Conservation (phyloP, 1,140 invertebrate species). For the Catajapyx aquilonaris region DNA sequence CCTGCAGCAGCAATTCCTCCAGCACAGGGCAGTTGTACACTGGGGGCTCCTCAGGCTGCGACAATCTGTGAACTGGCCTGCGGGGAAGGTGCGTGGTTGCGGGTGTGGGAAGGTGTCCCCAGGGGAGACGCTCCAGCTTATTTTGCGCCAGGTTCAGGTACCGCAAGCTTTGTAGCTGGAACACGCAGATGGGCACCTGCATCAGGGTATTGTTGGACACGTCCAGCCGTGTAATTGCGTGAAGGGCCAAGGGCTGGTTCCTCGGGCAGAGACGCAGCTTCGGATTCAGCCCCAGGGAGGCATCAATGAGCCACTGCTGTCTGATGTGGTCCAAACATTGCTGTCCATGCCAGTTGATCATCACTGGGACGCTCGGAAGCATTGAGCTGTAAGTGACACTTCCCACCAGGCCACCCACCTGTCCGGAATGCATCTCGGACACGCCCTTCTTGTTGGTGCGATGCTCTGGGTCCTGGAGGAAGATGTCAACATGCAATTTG, state of each 20-base stretch:
- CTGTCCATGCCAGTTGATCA: conserved; percentile 87
- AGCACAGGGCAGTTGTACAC: conserved; percentile 33
- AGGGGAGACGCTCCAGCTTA: conserved; percentile 60
- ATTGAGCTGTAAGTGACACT: conserved; percentile 54
- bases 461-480: conserved; percentile 57
- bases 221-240: conserved; percentile 82
- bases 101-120: too few relatives aligned
- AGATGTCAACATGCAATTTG: conserved; percentile 26
- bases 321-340: conserved; percentile 39
- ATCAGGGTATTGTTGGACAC: conserved; percentile 76
- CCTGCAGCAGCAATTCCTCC: conserved; percentile 72
- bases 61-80: too few relatives aligned
- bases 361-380: conserved; percentile 67
- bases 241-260: conserved; percentile 48
- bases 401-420: conserved; percentile 27
- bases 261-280: conserved; percentile 47
- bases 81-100: too few relatives aligned
- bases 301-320: conserved; percentile 62
- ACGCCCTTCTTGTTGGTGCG: conserved; percentile 71
- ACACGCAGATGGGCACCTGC: conserved; percentile 55
- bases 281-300: conserved; percentile 62
- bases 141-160: conserved; percentile 75
- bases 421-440: conserved; percentile 32
- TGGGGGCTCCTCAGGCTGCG: too few relatives aligned
- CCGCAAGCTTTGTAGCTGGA: conserved; percentile 53